Evolutionary conservation across 2,888 invertebrate genomes (phyloP), one percentile per base, ranked within the genome.

Genomic region (Phragmatobia fuliginosa): DNA sequence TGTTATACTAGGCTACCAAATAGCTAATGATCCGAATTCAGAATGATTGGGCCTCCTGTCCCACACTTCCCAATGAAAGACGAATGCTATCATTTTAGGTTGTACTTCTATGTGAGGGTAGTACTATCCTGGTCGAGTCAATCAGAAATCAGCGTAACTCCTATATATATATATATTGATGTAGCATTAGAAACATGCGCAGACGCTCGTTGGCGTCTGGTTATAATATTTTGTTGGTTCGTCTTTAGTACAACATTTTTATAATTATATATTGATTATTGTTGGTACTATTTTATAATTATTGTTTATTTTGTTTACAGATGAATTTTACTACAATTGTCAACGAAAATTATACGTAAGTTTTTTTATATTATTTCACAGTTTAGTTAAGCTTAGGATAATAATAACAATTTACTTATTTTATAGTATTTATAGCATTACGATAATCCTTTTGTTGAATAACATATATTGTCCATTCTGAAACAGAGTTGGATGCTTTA

Each of bases 251-350:
- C 74, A 74, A 70, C 62, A 65, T 62, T 64, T 77, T 38, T 2
- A 10, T 11, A 11, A 41, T 1, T 41, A 41, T 0, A 18, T 18
- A 18, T 14, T 41, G 41, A 41, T 14, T 38, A 38, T n/a, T n/a
- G n/a, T n/a, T n/a, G n/a, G n/a, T n/a, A n/a, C n/a, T n/a, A n/a
- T 76, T 62, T 73, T 45, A 72, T 60, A 80, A 73, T 77, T 59
- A 67, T 45, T 79, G 76, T 84, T 81, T 78, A 72, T 80, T 82
- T 84, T 81, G 75, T 72, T 78, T 80, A 76, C 84, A 83, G 85
- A 76, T 78, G 71, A 74, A 73, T 62, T 67, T 14, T 11, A 25
- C 72, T 71, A 68, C 62, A 62, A 70, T 71, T 67, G 62, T 67
- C 66, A n/a, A 62, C 69, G 58, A 74, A 72, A 75, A 73, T 72